Evolutionary conservation across 2,797 vertebrate genomes (phyloP).

Genomic region (Molossus alvarezi): DNA sequence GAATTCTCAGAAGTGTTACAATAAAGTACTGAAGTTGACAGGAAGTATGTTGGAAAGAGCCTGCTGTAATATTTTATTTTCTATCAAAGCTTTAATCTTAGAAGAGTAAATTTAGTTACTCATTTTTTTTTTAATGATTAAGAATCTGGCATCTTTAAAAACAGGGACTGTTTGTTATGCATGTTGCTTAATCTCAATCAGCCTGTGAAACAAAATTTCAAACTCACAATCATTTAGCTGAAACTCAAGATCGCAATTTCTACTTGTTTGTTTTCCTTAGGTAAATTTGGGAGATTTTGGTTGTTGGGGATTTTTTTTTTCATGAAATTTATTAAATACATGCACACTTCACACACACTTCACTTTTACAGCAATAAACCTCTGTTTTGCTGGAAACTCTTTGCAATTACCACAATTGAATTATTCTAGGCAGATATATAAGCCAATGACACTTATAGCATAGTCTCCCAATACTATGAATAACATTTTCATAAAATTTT

Average conservation of each 20-base stretch:
- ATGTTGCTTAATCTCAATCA: background rate
- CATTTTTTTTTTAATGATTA: background rate
- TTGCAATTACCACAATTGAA: conserved; percentile 13
- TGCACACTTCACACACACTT: background rate
- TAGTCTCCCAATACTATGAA: background rate
- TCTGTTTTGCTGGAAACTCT: background rate
- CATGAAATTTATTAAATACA: background rate
- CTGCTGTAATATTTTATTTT: background rate
- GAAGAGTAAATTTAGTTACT: background rate
- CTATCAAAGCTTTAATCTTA: background rate
- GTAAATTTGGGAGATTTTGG: background rate
- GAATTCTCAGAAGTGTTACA: background rate
- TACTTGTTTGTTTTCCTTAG: background rate
- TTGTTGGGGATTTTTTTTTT: background rate
- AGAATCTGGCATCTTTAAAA: background rate
- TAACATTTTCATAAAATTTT: conserved; percentile 8
- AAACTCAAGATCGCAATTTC: background rate
- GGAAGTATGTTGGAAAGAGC: background rate
- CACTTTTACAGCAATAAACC: background rate
- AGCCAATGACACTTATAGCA: background rate
- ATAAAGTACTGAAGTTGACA: background rate
- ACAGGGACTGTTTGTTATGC: background rate
- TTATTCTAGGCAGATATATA: conserved; percentile 34
- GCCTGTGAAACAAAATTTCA: background rate
- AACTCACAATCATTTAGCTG: background rate